A percentile compares a stretch with the other conserved stretches of the same genome.
phyloP scores from a whole-genome alignment of 2,113 vertebrate genomes.

The Corythornis vintsioides region DNA sequence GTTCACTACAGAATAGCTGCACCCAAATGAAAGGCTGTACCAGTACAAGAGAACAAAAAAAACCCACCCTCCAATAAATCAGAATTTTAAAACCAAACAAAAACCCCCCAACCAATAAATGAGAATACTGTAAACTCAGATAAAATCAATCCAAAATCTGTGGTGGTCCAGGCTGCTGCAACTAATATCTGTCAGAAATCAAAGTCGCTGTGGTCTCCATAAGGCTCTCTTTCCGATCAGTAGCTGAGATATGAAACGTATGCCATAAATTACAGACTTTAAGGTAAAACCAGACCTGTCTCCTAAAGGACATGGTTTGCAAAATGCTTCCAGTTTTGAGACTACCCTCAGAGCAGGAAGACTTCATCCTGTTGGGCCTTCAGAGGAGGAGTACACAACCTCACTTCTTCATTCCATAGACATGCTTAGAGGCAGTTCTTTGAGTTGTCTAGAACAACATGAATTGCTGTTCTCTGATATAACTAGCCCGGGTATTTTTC shows the following conservation, averaged over 20 bases:
- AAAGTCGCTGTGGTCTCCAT: not conserved
- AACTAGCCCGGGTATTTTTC: conserved; percentile 31
- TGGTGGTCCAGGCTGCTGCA: not conserved
- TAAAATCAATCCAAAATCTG: not conserved
- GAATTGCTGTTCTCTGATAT: not conserved
- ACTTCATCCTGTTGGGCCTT: not conserved
- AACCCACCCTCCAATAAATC: not conserved
- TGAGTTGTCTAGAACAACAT: not conserved
- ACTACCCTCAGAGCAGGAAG: not conserved
- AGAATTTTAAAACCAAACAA: no score
- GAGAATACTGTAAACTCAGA: not conserved
- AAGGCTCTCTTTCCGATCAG: not conserved
- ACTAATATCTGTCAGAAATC: not conserved
- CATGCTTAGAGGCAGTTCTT: not conserved
- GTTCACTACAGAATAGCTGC: not conserved
- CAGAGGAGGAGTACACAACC: not conserved
- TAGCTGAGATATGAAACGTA: not conserved
- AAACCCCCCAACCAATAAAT: not conserved
- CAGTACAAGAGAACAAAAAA: not conserved
- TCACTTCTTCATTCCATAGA: not conserved
- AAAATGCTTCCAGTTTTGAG: not conserved
- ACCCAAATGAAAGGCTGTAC: not conserved
- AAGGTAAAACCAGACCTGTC: not conserved
- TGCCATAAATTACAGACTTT: not conserved
- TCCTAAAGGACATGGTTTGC: not conserved